These are phyloP conservation scores for Choristoneura fumiferana DNA, from an alignment of 1,140 invertebrate genomes.

Conservation along the genomic window DNA sequence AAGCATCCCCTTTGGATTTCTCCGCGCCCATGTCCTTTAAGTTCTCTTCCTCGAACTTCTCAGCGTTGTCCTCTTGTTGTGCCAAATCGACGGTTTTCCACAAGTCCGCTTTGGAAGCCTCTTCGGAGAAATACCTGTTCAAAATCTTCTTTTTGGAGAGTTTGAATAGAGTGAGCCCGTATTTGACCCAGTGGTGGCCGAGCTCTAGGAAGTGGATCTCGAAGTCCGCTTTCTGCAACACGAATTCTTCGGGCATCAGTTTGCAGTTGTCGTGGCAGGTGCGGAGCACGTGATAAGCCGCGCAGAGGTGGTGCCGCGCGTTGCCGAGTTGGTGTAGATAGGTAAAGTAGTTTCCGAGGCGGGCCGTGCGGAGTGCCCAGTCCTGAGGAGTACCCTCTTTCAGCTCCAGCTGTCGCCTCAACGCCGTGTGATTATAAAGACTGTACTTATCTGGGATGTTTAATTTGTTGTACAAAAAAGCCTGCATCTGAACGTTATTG, in stretches of 20 bases:
- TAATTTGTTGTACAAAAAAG: constrained; percentile 72
- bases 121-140: constrained; percentile 53
- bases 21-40: constrained; percentile 47
- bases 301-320: constrained; percentile 80
- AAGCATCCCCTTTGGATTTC: constrained; percentile 49
- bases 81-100: constrained; percentile 58
- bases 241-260: constrained; percentile 60
- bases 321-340: constrained; percentile 61
- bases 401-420: constrained; percentile 80
- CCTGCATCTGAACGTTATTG: constrained; percentile 76
- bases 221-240: constrained; percentile 71
- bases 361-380: constrained; percentile 82
- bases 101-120: constrained; percentile 47
- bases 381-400: constrained; percentile 80
- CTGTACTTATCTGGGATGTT: constrained; percentile 75
- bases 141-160: constrained; percentile 75
- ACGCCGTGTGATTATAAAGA: constrained; percentile 80
- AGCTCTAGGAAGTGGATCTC: constrained; percentile 80
- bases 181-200: constrained; percentile 82
- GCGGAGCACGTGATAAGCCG: constrained; percentile 73
- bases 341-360: constrained; percentile 80
- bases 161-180: constrained; percentile 80
- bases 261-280: constrained; percentile 74
- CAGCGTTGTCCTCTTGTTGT: constrained; percentile 30
- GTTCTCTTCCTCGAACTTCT: constrained; percentile 49